Base-by-base conservation (phyloP, 1,140 invertebrate genomes). In the Colletes latitarsis region DNA sequence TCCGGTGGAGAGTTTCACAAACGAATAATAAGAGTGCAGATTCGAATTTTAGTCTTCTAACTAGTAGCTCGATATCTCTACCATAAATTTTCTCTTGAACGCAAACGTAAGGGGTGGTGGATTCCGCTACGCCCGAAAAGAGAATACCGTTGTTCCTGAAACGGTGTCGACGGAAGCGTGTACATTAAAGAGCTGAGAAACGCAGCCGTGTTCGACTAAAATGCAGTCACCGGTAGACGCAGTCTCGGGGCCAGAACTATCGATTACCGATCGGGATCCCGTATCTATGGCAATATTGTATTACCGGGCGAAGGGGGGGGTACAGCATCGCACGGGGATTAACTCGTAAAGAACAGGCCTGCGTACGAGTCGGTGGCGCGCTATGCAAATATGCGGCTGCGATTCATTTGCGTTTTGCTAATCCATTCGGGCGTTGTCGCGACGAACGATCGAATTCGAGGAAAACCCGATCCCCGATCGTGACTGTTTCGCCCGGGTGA, bases 201-300 rank as follows among this genome's bases (percentile, higher is more conserved):
- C 77, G 77, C 49, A 78, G 52, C 63, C 69, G 57, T 64, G 77
- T 78, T 55, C 77, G 58, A 72, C 15, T 78, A 72, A 78, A 78
- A 72, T 64, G 68, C 69, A 78, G 77, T 63, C 67, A 43, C 77
- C 58, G 17, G 68, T 63, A 62, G 58, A 64, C 77, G 14, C 53
- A 17, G 41, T 75, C 60, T 53, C 49, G 60, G 43, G 17, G 41
- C 71, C 49, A 72, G 57, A 58, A 66, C 77, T 84, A 84, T 84
- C 82, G 82, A 84, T 85, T 85, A 85, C 77, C 46, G 83, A 85
- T 85, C 83, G 69, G 30, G 82, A 85, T 85, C 62, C 68, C 39
- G 77, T 84, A 84, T 85, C 83, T 73, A 46, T 84, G 62, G 66
- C 67, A 53, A 67, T 85, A 84, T 85, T 85, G 73, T 67, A 58